Conservation (phyloP, 2,888 invertebrate species). For the Lycaena phlaeas region DNA sequence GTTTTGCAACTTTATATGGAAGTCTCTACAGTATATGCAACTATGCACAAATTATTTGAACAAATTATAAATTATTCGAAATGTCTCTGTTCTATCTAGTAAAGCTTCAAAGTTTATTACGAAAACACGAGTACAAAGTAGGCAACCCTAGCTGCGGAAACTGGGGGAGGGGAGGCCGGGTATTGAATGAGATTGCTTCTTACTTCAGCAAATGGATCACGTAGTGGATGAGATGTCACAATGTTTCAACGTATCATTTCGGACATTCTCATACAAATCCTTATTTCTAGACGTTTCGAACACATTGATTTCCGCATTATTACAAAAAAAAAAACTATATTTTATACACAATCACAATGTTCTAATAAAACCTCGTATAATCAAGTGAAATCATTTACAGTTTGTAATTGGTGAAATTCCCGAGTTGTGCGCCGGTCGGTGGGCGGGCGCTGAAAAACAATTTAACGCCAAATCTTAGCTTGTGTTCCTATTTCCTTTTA, state of each 20-base stretch:
- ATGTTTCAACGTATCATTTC: slow-evolving; percentile 73
- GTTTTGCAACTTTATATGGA: too few species aligned
- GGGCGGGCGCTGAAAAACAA: slow-evolving; percentile 67
- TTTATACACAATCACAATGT: neutral
- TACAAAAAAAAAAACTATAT: neutral
- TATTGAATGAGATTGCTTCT: slow-evolving; percentile 75
- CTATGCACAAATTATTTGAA: too few species aligned
- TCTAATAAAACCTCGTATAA: slow-evolving; percentile 23
- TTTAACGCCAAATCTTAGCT: slow-evolving; percentile 74
- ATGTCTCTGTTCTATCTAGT: too few species aligned
- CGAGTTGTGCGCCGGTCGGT: slow-evolving; percentile 46
- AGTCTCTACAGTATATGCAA: too few species aligned
- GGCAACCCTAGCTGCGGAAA: slow-evolving; percentile 43
- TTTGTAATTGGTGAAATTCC: slow-evolving; percentile 69
- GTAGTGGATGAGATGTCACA: slow-evolving; percentile 75
- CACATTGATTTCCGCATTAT: neutral
- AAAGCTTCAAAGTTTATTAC: neutral
- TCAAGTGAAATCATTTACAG: slow-evolving; percentile 65
- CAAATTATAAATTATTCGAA: too few species aligned
- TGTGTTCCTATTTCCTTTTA: slow-evolving; percentile 74
- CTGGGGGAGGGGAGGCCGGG: slow-evolving; percentile 41
- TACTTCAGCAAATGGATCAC: slow-evolving; percentile 75
- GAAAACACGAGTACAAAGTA: neutral
- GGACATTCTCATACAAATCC: slow-evolving; percentile 36
- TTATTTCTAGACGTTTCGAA: neutral